Base-by-base conservation (phyloP, 1,140 invertebrate species). In the Tribolium madens region DNA sequence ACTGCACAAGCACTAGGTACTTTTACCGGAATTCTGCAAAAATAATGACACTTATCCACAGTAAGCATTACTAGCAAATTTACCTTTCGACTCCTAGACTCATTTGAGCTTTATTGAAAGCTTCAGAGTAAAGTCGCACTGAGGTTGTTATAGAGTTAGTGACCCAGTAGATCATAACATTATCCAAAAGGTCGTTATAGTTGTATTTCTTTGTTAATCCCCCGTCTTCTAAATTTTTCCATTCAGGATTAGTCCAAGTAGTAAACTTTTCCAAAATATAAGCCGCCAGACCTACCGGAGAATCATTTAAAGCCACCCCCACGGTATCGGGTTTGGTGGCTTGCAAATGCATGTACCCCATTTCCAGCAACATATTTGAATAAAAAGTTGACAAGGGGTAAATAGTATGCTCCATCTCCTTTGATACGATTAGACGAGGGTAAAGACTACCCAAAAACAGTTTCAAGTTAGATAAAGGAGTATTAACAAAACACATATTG, bases 211-310 rank as follows among this genome's bases (percentile, higher is more conserved):
- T 87, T 0, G 88, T 87, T 0, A 97, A 82, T 0, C 93, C 93
- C 13, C 95, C 96, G 0, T 86, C 81, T 18, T 88, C 84, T 0
- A 86, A 60, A 72, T 84, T 64, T 74, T 85, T 86, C 78, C 89
- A 91, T 0, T 88, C 85, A 0, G 82, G 73, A 83, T 96, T 92
- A 0, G 93, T 95, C 89, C 92, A 93, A 0, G 91, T 90, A 5
- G 91, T 93, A 82, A 96, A 96, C 85, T 97, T 97, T 84, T 97
- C 96, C 3, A 96, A 88, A n/a, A 96, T 91, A 79, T 96, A 97
- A 0, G 91, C 92, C 5, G 95, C 93, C 26, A 96, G 83, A 0
- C 93, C 94, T 0, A 90, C 88, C 1, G 95, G 95, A 9, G 92
- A 92, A 57, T 92, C 89, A 1, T 87, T 84, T 70, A 94, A 79